Percentiles rank a stretch among this genome's conserved stretches.
Evolutionary conservation across 2,113 vertebrate species (phyloP).

Genomic region (Arothron firmamentum): DNA sequence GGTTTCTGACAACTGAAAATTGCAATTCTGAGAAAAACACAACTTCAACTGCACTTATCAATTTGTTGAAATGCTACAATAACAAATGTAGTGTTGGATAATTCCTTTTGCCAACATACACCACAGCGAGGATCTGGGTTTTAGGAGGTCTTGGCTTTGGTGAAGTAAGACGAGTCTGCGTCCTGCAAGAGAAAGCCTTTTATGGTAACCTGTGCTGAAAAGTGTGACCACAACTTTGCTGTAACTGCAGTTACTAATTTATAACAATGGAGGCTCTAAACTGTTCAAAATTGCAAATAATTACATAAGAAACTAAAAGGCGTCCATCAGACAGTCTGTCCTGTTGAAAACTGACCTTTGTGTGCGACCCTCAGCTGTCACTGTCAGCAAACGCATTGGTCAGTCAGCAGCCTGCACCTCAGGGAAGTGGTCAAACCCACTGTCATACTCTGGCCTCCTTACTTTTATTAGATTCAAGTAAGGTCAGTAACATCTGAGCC

Average conservation of each 20-base stretch:
- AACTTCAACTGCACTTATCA: background rate
- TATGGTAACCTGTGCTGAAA: background rate
- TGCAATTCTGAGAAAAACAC: background rate
- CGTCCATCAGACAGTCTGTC: slow-evolving; percentile 16
- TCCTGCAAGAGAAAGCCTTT: slow-evolving; percentile 72
- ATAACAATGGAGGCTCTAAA: background rate
- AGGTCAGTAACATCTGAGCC: slow-evolving; percentile 54
- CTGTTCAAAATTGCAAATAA: background rate
- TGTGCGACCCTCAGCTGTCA: slow-evolving; percentile 42
- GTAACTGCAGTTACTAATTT: background rate
- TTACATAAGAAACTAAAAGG: slow-evolving; percentile 6
- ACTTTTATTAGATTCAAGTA: slow-evolving; percentile 37
- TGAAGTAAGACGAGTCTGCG: slow-evolving; percentile 83
- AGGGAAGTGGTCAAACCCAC: slow-evolving; percentile 30
- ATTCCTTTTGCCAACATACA: background rate
- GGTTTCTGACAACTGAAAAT: no score
- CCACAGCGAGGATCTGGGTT: slow-evolving; percentile 14
- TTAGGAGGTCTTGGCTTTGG: slow-evolving; percentile 67
- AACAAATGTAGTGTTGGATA: background rate
- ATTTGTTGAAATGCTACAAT: background rate
- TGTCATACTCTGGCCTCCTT: slow-evolving; percentile 32
- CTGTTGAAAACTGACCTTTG: slow-evolving; percentile 49
- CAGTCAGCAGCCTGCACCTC: slow-evolving; percentile 22
- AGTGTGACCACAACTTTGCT: background rate
- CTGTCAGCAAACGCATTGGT: slow-evolving; percentile 45